Conservation (phyloP, 2,113 vertebrate genomes). For the Chamaetylas fuelleborni region DNA sequence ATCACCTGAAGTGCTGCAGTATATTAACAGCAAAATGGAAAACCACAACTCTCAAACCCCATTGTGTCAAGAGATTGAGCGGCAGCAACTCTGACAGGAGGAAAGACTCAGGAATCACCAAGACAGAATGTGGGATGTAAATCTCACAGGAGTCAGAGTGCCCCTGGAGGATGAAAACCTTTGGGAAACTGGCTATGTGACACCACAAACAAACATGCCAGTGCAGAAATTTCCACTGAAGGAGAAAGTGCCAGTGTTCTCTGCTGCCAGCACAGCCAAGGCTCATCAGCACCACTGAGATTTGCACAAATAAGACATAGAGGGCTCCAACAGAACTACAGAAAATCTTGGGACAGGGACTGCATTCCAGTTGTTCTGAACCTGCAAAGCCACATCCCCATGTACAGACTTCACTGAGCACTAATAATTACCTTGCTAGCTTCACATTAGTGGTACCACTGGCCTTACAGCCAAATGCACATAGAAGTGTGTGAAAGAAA, state of each 20-base stretch:
- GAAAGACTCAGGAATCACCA: background rate
- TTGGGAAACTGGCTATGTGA: background rate
- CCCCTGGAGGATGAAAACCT: background rate
- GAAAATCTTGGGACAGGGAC: background rate
- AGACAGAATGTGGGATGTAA: background rate
- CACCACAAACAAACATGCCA: background rate
- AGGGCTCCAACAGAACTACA: background rate
- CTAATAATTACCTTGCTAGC: background rate
- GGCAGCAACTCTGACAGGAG: background rate
- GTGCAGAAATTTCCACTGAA: background rate
- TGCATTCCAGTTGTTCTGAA: background rate
- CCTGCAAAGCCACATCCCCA: background rate
- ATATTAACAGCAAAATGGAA: background rate
- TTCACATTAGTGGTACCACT: background rate
- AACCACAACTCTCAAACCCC: background rate
- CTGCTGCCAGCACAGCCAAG: background rate
- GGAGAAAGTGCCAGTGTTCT: background rate
- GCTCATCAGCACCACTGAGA: background rate
- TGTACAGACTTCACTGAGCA: background rate
- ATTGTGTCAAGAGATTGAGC: background rate
- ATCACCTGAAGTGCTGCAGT: background rate
- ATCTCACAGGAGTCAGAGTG: background rate
- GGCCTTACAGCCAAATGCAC: background rate
- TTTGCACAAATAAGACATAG: rapidly evolving
- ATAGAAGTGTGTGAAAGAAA: background rate